Evolutionary conservation across 2,888 invertebrate species (phyloP), one percentile per base, ranked within the genome.

Genomic region (Oscheius sp.): DNA sequence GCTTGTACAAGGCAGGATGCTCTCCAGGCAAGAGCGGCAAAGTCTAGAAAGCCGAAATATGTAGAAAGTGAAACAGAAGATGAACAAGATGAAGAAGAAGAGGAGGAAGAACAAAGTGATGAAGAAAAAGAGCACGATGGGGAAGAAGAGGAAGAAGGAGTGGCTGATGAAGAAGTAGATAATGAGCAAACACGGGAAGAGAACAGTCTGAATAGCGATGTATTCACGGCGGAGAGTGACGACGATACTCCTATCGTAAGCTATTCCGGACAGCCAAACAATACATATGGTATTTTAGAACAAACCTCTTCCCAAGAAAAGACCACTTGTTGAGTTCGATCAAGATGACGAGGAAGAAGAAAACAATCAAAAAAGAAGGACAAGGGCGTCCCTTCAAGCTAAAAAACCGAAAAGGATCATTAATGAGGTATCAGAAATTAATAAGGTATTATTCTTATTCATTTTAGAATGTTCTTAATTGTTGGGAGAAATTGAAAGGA

Each of bases 21-120:
- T 9, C 26, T 51, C 17, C 64, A 44, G 17, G 45, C 49, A 8
- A 36, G 64, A 36, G 41, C 47, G 22, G 61, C 56, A 5, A 47
- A 32, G 4, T 36, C 28, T 17, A n/a, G n/a, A n/a, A 47, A 33
- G 24, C 33, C 44, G 6, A 50, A 54, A 51, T 41, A 64, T 28
- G 63, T 50, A 20, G 62, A 63, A 6, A 50, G 20, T 12, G 68
- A 68, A 8, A 44, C 44, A 14, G 62, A 63, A 28, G 45, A 68
- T 22, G 63, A n/a, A 22, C 38, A 67, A 20, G 63, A 50, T 6
- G 62, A 61, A n/a, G 65, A 56, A 17, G 36, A 32, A 17, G 57
- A 49, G 0, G 63, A 63, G 20, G 41, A 51, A n/a, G 54, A 54
- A n/a, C 33, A 64, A 3, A 26, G 26, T 14, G 50, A 47, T 17